phyloP scores from a whole-genome alignment of 2,888 invertebrate species.

The Callyntrura guangdongensis region DNA sequence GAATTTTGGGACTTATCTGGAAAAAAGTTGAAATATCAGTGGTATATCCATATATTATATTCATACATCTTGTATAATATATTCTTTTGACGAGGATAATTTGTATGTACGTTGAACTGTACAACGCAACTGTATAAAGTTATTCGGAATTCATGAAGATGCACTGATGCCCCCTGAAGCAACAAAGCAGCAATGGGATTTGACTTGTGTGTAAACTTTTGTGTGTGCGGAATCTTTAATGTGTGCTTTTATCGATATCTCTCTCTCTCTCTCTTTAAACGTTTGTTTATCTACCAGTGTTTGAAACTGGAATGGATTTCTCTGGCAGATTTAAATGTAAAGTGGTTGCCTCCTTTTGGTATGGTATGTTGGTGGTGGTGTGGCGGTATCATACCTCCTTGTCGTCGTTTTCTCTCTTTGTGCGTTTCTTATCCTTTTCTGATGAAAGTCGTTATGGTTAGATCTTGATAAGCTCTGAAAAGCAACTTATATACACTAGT shows the following conservation, averaged over 20 bases:
- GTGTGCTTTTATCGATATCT: not conserved
- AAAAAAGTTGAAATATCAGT: not conserved
- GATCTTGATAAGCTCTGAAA: conserved; percentile 50
- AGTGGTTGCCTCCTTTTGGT: conserved; percentile 31
- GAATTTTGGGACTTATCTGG: not conserved
- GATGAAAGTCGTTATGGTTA: conserved; percentile 32
- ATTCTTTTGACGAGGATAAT: too few species aligned
- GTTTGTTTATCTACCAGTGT: not conserved
- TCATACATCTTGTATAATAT: not conserved
- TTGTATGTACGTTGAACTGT: not conserved
- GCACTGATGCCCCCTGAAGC: not conserved
- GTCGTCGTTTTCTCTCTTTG: conserved; percentile 7
- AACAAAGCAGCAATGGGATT: conserved; percentile 11
- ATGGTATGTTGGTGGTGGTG: not conserved
- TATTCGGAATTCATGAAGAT: not conserved
- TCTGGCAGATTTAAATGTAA: conserved; percentile 5
- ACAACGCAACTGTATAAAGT: not conserved
- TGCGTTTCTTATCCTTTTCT: not conserved
- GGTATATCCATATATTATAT: not conserved
- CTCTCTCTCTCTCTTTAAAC: not conserved
- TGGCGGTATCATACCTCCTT: not conserved
- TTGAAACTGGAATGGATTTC: conserved; percentile 20
- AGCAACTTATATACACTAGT: not conserved
- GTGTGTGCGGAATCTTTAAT: conserved; percentile 7
- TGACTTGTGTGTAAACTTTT: conserved; percentile 18